These are phyloP conservation scores for Vultur gryphus DNA, from an alignment of 2,797 vertebrate genomes.

Conservation along the genomic window DNA sequence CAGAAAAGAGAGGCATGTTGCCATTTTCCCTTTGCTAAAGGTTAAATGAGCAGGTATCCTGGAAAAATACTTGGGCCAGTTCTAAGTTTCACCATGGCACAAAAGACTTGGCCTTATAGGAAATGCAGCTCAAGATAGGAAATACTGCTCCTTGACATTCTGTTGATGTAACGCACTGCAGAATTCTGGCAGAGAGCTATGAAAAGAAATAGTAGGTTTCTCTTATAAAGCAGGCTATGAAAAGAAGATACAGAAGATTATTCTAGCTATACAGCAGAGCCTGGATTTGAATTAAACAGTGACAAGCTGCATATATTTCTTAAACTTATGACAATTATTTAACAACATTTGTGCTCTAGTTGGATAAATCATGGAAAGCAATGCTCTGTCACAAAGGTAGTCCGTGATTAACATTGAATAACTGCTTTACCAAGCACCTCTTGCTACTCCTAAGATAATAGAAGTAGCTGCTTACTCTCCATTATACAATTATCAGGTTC, in stretches of 20 bases:
- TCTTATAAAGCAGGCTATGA: neutral
- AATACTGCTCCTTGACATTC: neutral
- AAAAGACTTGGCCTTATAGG: neutral
- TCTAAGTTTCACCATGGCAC: neutral
- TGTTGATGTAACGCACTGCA: neutral
- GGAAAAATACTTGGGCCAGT: neutral
- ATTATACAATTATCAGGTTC: slow-evolving; percentile 51
- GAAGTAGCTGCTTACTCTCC: slow-evolving; percentile 35
- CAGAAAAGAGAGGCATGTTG: neutral
- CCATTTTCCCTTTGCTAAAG: neutral
- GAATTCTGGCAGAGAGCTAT: neutral
- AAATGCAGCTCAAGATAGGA: neutral
- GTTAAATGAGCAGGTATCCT: neutral
- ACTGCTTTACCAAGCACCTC: slow-evolving; percentile 41
- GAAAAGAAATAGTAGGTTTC: neutral
- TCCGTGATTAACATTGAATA: slow-evolving; percentile 45
- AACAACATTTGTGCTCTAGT: neutral
- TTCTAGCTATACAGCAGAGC: neutral
- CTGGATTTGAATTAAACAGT: slow-evolving; percentile 13
- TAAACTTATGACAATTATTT: slow-evolving; percentile 34
- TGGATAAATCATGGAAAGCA: slow-evolving; percentile 47
- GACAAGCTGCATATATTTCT: slow-evolving; percentile 26
- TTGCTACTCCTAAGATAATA: neutral
- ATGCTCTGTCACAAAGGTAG: slow-evolving; percentile 22
- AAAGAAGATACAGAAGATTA: slow-evolving; percentile 3